Evolutionary conservation across 2,888 invertebrate genomes (phyloP), one percentile per base, ranked within the genome.

Genomic region (Automeris io): DNA sequence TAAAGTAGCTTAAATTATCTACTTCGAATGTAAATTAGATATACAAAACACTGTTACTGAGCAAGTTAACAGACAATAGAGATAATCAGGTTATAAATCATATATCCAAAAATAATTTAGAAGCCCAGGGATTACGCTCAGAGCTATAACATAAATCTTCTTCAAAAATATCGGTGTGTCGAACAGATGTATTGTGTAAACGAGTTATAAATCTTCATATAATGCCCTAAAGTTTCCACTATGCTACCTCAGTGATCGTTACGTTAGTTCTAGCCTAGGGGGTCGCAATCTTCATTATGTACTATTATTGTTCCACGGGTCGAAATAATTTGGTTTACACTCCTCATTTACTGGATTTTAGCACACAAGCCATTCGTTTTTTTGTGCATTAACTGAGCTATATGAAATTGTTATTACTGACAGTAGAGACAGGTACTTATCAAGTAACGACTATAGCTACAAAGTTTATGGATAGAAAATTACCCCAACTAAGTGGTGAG

Each of bases 201-300:
- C 62, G 63, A 59, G 72, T 78, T 71, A 80, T 83, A 83, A 85
- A 86, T 85, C 78, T 81, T 57, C 52, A 69, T 66, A 73, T 83
- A 85, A 85, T 83, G 68, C 68, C 66, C 51, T 61, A 53, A 61
- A 67, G 57, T 66, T 74, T 66, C 60, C 57, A 58, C 61, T 69
- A 69, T 53, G 86, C 86, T 85, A 75, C 86, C 76, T 86, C 83
- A 86, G 59, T 80, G 73, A 65, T 72, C 72, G 83, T 81, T 81
- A 81, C 83, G 77, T 73, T 57, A 40, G 48, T 41, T 45, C 42
- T 39, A 41, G 66, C 78, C 67, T 45, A 33, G 46, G 72, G 78
- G 68, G 49, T 46, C 60, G 76, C 74, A 79, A 85, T 85, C 82
- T 82, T 79, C 80, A 83, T 83, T 83, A 81, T 51, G 22, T 33